A percentile compares a stretch with the other conserved stretches of the same genome.
Evolutionary conservation across 2,113 vertebrate genomes (phyloP).

Genomic region (Brachypteracias leptosomus): DNA sequence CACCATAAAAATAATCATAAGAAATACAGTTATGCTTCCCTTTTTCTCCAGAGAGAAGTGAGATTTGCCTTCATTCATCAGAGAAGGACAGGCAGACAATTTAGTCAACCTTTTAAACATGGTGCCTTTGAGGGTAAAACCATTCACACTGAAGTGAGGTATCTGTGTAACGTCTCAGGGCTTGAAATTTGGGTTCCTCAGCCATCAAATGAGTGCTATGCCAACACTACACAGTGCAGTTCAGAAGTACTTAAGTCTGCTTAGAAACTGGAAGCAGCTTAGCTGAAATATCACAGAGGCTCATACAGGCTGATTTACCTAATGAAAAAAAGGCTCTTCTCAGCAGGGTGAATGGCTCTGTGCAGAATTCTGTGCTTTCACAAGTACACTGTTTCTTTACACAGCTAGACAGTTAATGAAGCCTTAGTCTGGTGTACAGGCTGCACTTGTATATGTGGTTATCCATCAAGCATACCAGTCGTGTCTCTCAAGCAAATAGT

Average conservation of each 20-base stretch:
- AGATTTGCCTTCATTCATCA: neutral
- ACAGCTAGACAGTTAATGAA: neutral
- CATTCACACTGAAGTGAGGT: neutral
- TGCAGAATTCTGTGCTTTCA: neutral
- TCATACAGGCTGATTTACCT: neutral
- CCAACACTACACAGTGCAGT: neutral
- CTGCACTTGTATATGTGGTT: neutral
- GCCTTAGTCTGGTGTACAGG: neutral
- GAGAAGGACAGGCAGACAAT: neutral
- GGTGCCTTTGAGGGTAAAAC: neutral
- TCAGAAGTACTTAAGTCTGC: neutral
- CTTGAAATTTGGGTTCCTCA: neutral
- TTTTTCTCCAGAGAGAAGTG: neutral
- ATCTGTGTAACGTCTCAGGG: neutral
- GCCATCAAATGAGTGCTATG: neutral
- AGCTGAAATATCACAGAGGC: neutral
- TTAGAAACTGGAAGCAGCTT: neutral
- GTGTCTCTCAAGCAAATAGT: neutral
- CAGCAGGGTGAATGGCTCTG: fast-evolving
- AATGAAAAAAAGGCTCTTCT: neutral
- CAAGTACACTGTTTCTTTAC: neutral
- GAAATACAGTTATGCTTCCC: neutral
- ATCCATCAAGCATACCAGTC: neutral
- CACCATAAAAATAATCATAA: neutral
- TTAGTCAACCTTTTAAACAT: neutral